phyloP scores from a whole-genome alignment of 2,113 vertebrate species.

The Onychorhynchus coronatus region DNA sequence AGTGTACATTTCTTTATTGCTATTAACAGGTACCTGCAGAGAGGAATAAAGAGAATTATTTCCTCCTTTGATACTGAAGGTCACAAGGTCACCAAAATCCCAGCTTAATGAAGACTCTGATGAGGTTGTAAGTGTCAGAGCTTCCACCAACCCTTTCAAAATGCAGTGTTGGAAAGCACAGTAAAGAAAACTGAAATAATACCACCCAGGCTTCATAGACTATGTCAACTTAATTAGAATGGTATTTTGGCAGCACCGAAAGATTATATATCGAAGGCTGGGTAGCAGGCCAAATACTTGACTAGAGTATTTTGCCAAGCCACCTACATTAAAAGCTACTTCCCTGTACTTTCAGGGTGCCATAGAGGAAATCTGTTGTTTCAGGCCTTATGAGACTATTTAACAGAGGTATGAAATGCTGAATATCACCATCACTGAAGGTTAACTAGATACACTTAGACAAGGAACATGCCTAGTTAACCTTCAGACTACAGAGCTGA shows the following conservation, averaged over 20 bases:
- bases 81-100: slow-evolving; percentile 14
- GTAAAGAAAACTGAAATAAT: slow-evolving; percentile 16
- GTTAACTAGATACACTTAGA: not conserved
- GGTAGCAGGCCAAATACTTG: slow-evolving; percentile 51
- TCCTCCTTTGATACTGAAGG: slow-evolving; percentile 23
- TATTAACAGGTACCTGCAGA: slow-evolving; percentile 49
- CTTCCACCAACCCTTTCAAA: slow-evolving; percentile 24
- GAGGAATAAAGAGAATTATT: not conserved
- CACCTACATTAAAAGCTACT: slow-evolving; percentile 45
- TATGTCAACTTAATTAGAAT: slow-evolving; percentile 54
- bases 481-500: not conserved
- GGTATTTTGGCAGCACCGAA: slow-evolving; percentile 54
- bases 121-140: slow-evolving; percentile 8
- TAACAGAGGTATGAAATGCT: not conserved
- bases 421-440: not conserved
- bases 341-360: not conserved
- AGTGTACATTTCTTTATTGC: slow-evolving; percentile 14
- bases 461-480: not conserved
- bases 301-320: slow-evolving; percentile 41
- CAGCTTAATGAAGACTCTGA: not conserved
- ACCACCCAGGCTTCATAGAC: slow-evolving; percentile 50
- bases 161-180: not conserved
- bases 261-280: slow-evolving; percentile 54
- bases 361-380: slow-evolving; percentile 16
- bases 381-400: not conserved